These are phyloP conservation scores for Epizoanthus stellaris DNA, from an alignment of 92 coral and sea anemone species.

Conservation along the genomic window DNA sequence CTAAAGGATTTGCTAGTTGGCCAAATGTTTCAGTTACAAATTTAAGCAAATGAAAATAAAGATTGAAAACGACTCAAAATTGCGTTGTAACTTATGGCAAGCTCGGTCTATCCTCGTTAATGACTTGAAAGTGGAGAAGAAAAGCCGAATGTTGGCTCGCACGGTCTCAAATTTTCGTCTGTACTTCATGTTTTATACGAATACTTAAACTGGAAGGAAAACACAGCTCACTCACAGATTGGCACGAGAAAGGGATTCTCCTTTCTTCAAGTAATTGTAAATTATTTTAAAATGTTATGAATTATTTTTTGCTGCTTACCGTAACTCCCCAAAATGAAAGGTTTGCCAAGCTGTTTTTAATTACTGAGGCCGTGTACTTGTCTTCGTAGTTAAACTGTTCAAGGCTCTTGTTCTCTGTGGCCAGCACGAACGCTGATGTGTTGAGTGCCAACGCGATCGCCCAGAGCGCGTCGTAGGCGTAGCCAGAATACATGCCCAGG, in stretches of 20 bases:
- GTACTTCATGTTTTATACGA: too few species aligned
- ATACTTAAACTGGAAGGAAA: not conserved
- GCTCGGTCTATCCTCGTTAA: too few species aligned
- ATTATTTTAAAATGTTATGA: not conserved
- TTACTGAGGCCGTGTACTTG: slow-evolving; percentile 32
- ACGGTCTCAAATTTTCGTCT: too few species aligned
- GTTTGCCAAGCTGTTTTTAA: slow-evolving; percentile 38
- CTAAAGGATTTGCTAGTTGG: too few species aligned
- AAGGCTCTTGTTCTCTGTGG: slow-evolving; percentile 51
- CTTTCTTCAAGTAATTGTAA: not conserved
- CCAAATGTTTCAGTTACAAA: too few species aligned
- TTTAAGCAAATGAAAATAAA: too few species aligned
- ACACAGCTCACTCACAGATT: not conserved
- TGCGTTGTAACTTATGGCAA: too few species aligned
- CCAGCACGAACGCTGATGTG: slow-evolving; percentile 48
- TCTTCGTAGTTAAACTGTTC: slow-evolving; percentile 45
- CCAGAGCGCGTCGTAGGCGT: slow-evolving; percentile 70
- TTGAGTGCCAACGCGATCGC: slow-evolving; percentile 66
- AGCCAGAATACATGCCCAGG: slow-evolving; percentile 60
- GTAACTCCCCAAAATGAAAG: slow-evolving; percentile 67
- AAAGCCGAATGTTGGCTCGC: too few species aligned
- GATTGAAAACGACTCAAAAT: too few species aligned
- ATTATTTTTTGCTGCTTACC: slow-evolving; percentile 41
- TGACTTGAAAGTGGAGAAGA: too few species aligned
- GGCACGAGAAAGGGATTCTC: too few species aligned